phyloP scores from a whole-genome alignment of 1,140 invertebrate genomes.

The Trialeurodes vaporariorum region DNA sequence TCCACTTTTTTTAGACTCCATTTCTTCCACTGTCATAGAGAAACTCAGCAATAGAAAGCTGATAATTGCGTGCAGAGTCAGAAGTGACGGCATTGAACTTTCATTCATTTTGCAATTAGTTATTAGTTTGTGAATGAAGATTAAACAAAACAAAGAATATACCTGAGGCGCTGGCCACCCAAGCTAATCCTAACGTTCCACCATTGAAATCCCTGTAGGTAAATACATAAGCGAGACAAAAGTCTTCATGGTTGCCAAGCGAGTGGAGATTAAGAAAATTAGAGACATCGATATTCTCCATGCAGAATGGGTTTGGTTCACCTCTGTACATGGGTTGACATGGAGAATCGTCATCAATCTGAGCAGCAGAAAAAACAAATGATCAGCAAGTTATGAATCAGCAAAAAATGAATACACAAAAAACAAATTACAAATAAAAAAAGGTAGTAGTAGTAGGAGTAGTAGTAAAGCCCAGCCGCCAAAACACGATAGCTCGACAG shows the following conservation, averaged over 20 bases:
- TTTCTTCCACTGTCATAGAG: too few relatives aligned
- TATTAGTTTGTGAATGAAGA: too few relatives aligned
- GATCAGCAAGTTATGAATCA: too few relatives aligned
- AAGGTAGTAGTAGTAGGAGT: neutral
- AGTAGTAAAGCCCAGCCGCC: too few relatives aligned
- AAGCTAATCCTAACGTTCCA: conserved; percentile 91
- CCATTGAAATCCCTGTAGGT: conserved; percentile 95
- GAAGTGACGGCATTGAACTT: too few relatives aligned
- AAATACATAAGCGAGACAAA: conserved; percentile 97
- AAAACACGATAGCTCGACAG: neutral
- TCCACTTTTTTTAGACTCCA: too few relatives aligned
- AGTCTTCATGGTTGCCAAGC: conserved; percentile 90
- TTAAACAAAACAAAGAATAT: conserved; percentile 23
- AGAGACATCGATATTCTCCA: conserved; percentile 96
- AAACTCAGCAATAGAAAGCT: too few relatives aligned
- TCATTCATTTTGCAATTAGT: too few relatives aligned
- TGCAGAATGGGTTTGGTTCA: conserved; percentile 85
- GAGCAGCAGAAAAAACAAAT: too few relatives aligned
- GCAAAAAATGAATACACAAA: too few relatives aligned
- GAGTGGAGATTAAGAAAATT: conserved; percentile 99
- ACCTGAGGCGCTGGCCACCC: conserved; percentile 90
- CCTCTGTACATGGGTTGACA: conserved; percentile 51
- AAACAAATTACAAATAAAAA: neutral
- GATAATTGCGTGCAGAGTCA: too few relatives aligned
- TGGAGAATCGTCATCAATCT: conserved; percentile 81